Base-by-base conservation (phyloP, 2,113 vertebrate species). In the Epinephelus cyanopodus region DNA sequence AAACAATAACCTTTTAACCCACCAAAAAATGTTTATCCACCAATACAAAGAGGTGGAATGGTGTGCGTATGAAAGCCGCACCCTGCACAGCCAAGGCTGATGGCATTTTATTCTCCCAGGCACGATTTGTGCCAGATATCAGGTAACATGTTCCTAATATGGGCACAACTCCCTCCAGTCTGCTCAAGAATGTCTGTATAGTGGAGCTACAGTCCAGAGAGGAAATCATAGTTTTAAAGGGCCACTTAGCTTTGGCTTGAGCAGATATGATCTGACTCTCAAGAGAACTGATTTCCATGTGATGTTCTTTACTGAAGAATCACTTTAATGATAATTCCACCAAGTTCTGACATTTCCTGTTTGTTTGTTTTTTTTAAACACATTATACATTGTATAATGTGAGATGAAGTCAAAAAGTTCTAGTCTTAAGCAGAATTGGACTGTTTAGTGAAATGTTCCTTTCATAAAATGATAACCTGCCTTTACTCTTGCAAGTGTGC, bases 61-160 rank as follows among this genome's bases (percentile, higher is more conserved):
- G 4, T 50, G 21, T 56, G 1, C 17, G 21, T 2, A 70, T 45
- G 47, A 82, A 52, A 62, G 72, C 74, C 47, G 23, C 67, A 33
- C 48, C 79, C 47, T 78, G 14, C 23, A 15, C 68, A 37, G 3
- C 79, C 27, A 58, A 70, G 27, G 73, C 17, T n/a, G 60, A 66
- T 78, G 60, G 27, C 48, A 17, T 83, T 82, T 65, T 58, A 70
- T 71, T 60, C 74, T 74, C 75, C 18, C 18, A 6, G 0, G 65
- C 52, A 4, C 18, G 10, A 71, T 68, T 78, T 83, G 53, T 83
- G 48, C 77, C 80, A 88, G 79, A 91, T 92, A 88, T 86, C 86
- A 90, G 90, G 90, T 93, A 90, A 57, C 78, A 21, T 85, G 76
- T 60, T 91, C 94, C 94, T 93, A 92, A 93, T 94, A 94, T 91